Evolutionary conservation across 2,888 invertebrate species (phyloP), one percentile per base, ranked within the genome.

Genomic region (Eristalis arbustorum): DNA sequence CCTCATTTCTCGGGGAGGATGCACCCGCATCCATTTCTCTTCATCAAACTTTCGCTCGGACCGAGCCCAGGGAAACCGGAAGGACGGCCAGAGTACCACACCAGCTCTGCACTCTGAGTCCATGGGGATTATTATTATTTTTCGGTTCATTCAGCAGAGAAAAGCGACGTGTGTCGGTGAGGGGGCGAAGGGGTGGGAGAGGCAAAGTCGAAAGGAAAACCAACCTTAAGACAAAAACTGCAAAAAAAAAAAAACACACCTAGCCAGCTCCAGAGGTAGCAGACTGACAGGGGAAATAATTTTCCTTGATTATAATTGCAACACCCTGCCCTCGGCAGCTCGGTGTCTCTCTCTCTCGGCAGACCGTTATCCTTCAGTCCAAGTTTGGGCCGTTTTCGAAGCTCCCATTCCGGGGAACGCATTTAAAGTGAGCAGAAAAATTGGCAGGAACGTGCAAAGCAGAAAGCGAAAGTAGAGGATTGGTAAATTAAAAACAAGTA

Each of bases 81-180:
- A 78, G 62, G 49, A 68, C 67, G 64, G 61, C 66, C 84, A 31
- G 31, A 31, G 31, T 10, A 31, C 31, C 10, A 31, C 77, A 77
- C 64, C 49, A 63, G 40, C 25, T 13, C n/a, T n/a, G 34, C 66
- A 8, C 23, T 23, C 64, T 10, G 22, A 57, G 66, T 83, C 82
- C 83, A 74, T 78, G 62, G 85, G 77, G 77, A 87, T 87, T 87
- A 87, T 87, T 87, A 83, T 87, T 87, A 87, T 87, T 87, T 87
- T 87, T 83, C 78, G 73, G 85, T 87, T 87, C 85, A 87, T 87
- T 87, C 83, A 87, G 82, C 82, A 82, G 25, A 77, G 72, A 72
- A 64, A 66, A 40, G 8, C 49, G 18, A 49, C 31, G 31, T 31
- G 31, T 31, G 31, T 31, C 31, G 31, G 31, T 31, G 31, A 31